Conservation (phyloP, 2,888 invertebrate species). For the Torymus texanus region DNA sequence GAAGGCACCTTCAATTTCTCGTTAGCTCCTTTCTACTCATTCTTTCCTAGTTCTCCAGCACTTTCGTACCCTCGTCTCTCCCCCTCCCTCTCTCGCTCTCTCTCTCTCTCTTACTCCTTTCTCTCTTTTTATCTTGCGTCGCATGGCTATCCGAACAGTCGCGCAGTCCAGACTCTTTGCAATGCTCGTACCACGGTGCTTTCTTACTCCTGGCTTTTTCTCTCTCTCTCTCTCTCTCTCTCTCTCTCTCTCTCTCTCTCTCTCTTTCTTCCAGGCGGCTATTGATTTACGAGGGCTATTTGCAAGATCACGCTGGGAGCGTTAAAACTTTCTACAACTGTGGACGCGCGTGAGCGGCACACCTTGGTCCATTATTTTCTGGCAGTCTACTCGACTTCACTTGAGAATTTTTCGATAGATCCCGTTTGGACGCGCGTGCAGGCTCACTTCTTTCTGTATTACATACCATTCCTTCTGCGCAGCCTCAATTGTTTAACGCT, state of each 20-base stretch:
- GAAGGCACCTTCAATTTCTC: slow-evolving; percentile 70
- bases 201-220: slow-evolving; percentile 33
- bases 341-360: slow-evolving; percentile 37
- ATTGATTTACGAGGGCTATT: slow-evolving; percentile 73
- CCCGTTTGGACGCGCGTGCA: not conserved
- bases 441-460: slow-evolving; percentile 7
- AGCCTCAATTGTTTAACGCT: no score
- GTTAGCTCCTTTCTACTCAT: slow-evolving; percentile 60
- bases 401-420: slow-evolving; percentile 33
- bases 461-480: no score
- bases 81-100: slow-evolving; percentile 14
- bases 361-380: slow-evolving; percentile 52
- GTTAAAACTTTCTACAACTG: slow-evolving; percentile 71
- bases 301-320: slow-evolving; percentile 71
- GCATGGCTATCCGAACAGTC: slow-evolving; percentile 8
- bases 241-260: slow-evolving; percentile 13
- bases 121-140: not conserved
- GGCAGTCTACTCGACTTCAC: slow-evolving; percentile 17
- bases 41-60: slow-evolving; percentile 5
- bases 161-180: not conserved
- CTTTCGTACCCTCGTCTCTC: slow-evolving; percentile 1
- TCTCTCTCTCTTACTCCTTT: slow-evolving; percentile 3
- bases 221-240: slow-evolving; percentile 35
- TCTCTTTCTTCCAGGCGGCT: slow-evolving; percentile 56
- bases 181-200: not conserved